Conservation (phyloP, 2,113 vertebrate species). For the Sakesphorus luctuosus region DNA sequence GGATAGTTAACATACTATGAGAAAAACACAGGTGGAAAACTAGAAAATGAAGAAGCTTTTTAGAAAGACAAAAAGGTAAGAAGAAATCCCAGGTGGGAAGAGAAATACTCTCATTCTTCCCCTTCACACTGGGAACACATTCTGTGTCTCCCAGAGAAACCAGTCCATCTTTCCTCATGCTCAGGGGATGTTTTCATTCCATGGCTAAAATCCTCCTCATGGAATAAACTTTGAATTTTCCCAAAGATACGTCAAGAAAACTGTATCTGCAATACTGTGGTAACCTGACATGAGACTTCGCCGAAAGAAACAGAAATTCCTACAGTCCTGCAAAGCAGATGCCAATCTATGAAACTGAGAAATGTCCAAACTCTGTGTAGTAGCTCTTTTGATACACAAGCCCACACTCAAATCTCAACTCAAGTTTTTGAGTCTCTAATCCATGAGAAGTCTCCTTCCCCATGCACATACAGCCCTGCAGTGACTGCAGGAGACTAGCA, state of each 20-base stretch:
- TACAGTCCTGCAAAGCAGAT: neutral
- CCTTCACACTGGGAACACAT: accelerated
- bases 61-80: neutral
- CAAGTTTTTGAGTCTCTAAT: neutral
- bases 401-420: neutral
- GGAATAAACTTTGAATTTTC: neutral
- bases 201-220: neutral
- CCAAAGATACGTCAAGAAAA: neutral
- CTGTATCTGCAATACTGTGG: neutral
- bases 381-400: neutral
- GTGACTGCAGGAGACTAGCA: neutral
- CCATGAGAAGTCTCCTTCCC: neutral
- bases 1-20: neutral
- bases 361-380: neutral
- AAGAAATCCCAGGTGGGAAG: neutral
- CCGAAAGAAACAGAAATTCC: neutral
- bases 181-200: neutral
- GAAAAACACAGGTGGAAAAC: neutral
- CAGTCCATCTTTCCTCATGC: neutral
- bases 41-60: neutral
- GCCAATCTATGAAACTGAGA: neutral
- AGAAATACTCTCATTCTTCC: neutral
- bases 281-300: neutral
- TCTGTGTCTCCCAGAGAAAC: neutral
- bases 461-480: accelerated